Evolutionary conservation across 2,888 invertebrate species (phyloP).

Genomic region (Catocala sponsa): DNA sequence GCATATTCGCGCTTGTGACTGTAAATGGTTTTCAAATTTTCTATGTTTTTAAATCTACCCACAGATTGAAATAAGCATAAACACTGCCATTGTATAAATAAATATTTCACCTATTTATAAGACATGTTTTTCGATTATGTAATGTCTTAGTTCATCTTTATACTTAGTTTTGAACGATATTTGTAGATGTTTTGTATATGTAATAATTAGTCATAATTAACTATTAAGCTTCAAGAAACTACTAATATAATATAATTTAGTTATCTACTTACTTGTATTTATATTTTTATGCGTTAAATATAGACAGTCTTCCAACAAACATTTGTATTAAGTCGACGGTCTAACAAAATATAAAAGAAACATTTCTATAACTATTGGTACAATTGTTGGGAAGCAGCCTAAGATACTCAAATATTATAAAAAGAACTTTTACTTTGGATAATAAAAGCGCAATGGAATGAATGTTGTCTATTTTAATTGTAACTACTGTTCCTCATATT

Average conservation of each 20-base stretch:
- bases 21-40: slow-evolving; percentile 10
- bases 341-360: slow-evolving; percentile 14
- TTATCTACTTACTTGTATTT: slow-evolving; percentile 39
- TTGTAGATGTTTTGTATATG: slow-evolving; percentile 21
- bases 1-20: slow-evolving; percentile 21
- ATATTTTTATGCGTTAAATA: slow-evolving; percentile 30
- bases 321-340: slow-evolving; percentile 26
- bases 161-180: slow-evolving; percentile 12
- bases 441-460: slow-evolving; percentile 52
- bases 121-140: slow-evolving; percentile 19
- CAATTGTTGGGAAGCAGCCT: slow-evolving; percentile 46
- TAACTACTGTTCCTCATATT: too few species aligned
- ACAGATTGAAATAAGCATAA: slow-evolving; percentile 17
- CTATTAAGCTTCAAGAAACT: slow-evolving; percentile 24
- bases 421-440: slow-evolving; percentile 42
- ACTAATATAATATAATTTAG: slow-evolving; percentile 44
- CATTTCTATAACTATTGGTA: slow-evolving; percentile 13
- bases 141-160: slow-evolving; percentile 11
- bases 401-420: slow-evolving; percentile 57
- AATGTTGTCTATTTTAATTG: slow-evolving; percentile 12
- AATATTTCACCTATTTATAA: slow-evolving; percentile 48
- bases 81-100: slow-evolving; percentile 66
- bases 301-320: slow-evolving; percentile 42
- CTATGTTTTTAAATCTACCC: slow-evolving; percentile 13
- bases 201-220: slow-evolving; percentile 26